Conservation (phyloP, 2,797 vertebrate species). For the Columba guinea region DNA sequence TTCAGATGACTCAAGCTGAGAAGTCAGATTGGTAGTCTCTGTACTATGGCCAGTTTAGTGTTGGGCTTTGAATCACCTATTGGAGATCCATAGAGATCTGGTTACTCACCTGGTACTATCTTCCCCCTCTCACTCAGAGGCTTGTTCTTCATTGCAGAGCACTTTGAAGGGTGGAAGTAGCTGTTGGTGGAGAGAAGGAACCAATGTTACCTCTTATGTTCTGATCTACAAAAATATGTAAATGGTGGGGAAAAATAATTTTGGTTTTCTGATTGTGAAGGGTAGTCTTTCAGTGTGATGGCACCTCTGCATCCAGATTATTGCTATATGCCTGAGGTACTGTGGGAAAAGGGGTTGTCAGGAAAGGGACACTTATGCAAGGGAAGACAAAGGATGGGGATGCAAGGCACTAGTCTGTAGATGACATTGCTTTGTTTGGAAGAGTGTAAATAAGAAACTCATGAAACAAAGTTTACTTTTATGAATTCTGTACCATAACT, state of each 20-base stretch:
- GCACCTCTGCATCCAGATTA: background rate
- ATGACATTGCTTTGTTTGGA: rapidly evolving
- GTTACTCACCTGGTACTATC: background rate
- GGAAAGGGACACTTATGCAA: background rate
- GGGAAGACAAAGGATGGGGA: background rate
- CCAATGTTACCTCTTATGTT: background rate
- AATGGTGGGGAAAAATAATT: rapidly evolving
- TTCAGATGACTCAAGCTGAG: background rate
- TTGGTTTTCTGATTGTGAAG: background rate
- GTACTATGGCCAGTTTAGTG: background rate
- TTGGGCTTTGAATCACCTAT: background rate
- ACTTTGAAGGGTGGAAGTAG: background rate
- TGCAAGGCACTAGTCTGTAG: background rate
- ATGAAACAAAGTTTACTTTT: background rate
- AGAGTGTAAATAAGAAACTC: background rate
- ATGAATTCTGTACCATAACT: background rate
- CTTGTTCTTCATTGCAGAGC: background rate
- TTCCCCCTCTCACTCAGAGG: background rate
- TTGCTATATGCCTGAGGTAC: background rate
- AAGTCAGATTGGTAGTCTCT: background rate
- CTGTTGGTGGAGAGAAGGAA: background rate
- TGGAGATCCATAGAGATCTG: background rate
- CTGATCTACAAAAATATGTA: background rate
- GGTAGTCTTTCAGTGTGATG: background rate
- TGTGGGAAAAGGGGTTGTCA: background rate